A percentile compares a stretch with the other conserved stretches of the same genome.
These are phyloP conservation scores for Rhinophrynus dorsalis DNA, from an alignment of 2,797 vertebrate species.

Conservation along the genomic window DNA sequence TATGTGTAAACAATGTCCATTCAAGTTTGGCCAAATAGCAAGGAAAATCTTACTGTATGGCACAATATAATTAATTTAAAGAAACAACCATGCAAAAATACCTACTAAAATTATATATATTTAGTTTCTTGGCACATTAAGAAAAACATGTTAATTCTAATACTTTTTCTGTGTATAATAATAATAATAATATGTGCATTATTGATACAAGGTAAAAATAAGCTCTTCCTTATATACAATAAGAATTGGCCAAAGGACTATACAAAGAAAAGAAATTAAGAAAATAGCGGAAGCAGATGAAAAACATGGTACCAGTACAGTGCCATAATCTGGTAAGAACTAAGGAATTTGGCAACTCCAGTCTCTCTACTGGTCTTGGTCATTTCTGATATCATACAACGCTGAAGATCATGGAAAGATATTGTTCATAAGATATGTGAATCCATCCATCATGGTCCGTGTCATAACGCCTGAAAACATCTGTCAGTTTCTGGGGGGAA, in stretches of 20 bases:
- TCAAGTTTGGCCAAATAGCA: not conserved
- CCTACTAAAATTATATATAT: not conserved
- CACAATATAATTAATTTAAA: not conserved
- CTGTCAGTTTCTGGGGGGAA: constrained; percentile 85
- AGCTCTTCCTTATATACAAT: constrained; percentile 22
- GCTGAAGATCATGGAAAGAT: constrained; percentile 97
- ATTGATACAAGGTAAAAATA: constrained; percentile 25
- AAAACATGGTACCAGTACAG: constrained; percentile 4
- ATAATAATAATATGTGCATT: constrained; percentile 1
- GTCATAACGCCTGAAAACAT: constrained; percentile 92
- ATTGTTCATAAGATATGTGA: constrained; percentile 97
- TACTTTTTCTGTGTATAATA: not conserved
- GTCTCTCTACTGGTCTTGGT: constrained; percentile 45
- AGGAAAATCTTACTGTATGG: not conserved
- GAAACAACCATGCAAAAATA: not conserved
- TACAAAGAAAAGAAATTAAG: no score
- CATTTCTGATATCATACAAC: constrained; percentile 73
- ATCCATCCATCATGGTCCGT: constrained; percentile 98
- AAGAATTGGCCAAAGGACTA: not conserved
- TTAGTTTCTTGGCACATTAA: constrained; percentile 4
- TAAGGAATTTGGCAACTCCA: constrained; percentile 61
- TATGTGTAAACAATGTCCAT: not conserved
- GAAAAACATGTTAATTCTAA: not conserved
- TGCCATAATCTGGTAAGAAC: constrained; percentile 15
- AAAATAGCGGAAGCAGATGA: not conserved